A percentile compares a stretch with the other conserved stretches of the same genome.
Evolutionary conservation across 1,140 invertebrate species (phyloP).

Genomic region (Neodiprion lecontei): DNA sequence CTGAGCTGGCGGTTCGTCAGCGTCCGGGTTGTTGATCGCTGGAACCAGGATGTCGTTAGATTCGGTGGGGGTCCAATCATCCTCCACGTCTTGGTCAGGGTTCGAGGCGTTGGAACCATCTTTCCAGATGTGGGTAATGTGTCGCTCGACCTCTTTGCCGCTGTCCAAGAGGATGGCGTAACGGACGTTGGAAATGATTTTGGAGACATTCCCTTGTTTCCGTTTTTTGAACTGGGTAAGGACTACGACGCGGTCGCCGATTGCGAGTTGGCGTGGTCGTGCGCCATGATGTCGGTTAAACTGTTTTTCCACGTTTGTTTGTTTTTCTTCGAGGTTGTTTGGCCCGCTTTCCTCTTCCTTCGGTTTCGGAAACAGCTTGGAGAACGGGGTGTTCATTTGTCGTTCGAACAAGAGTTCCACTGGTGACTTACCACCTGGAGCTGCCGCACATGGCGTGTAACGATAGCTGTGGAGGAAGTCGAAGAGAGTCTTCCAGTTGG

Average conservation of each 20-base stretch:
- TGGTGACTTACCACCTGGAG: neutral
- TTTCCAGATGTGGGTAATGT: slow-evolving; percentile 10
- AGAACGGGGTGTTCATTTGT: slow-evolving; percentile 8
- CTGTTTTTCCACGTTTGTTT: neutral
- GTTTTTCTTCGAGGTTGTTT: neutral
- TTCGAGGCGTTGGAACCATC: neutral
- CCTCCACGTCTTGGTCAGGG: neutral
- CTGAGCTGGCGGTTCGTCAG: neutral
- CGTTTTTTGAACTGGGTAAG: neutral
- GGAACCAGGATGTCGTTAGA: neutral
- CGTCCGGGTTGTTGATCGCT: neutral
- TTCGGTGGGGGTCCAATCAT: neutral
- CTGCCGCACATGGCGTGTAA: slow-evolving; percentile 9
- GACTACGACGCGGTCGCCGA: slow-evolving; percentile 12
- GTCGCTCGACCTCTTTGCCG: slow-evolving; percentile 14
- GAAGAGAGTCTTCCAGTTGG: neutral
- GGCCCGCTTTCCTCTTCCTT: neutral
- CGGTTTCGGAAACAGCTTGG: slow-evolving; percentile 11
- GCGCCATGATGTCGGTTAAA: slow-evolving; percentile 9
- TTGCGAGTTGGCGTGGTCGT: slow-evolving; percentile 8
- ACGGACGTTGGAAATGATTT: neutral
- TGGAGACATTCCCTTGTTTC: slow-evolving; percentile 1
- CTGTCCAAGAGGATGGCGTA: slow-evolving; percentile 12
- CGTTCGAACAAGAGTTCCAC: slow-evolving; percentile 6
- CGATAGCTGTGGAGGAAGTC: slow-evolving; percentile 10